Evolutionary conservation across 2,888 invertebrate genomes (phyloP), one percentile per base, ranked within the genome.

Genomic region (Andrena marginata): DNA sequence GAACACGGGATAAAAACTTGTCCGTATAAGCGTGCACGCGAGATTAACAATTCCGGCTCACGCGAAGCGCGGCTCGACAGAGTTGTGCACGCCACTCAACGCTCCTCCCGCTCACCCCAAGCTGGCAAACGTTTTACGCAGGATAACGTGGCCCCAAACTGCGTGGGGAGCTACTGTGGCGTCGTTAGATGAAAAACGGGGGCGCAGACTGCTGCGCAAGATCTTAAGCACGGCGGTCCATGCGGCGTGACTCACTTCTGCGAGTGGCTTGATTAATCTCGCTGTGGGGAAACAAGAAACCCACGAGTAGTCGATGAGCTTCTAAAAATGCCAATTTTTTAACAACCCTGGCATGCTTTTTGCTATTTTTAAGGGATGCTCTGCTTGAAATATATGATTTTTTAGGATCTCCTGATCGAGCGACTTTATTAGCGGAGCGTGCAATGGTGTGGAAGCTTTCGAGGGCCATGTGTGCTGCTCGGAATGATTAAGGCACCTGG

Each of bases 61-160:
- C 86, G 87, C 80, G 73, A 87, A 69, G 67, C 77, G 70, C 87
- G 76, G 80, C 85, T 87, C 78, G 83, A 87, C 80, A 85, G 60
- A 78, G 62, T 76, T 75, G 72, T 80, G 83, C 83, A 83, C 85
- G 83, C 83, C 82, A 87, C 80, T 87, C 87, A 87, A 87, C 78
- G 82, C 73, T 78, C 82, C 80, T 75, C 77, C 20, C 68, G 51
- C 72, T 77, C 42, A 42, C 29, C 26, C 35, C 48, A 10, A 42
- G 33, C 49, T 35, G 68, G 23, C 42, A 59, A 20, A 63, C 80
- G 70, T 65, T 63, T 71, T 71, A 29, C 64, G 59, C 59, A 23
- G 42, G 35, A 59, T 56, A 42, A 65, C 79, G 59, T 35, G 71
- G 51, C 20, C 49, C 59, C 75, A 67, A 67, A 79, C 71, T 80